Percentiles rank a stretch among this genome's conserved stretches.
Conservation (phyloP, 2,113 vertebrate species). For the Calonectris borealis region DNA sequence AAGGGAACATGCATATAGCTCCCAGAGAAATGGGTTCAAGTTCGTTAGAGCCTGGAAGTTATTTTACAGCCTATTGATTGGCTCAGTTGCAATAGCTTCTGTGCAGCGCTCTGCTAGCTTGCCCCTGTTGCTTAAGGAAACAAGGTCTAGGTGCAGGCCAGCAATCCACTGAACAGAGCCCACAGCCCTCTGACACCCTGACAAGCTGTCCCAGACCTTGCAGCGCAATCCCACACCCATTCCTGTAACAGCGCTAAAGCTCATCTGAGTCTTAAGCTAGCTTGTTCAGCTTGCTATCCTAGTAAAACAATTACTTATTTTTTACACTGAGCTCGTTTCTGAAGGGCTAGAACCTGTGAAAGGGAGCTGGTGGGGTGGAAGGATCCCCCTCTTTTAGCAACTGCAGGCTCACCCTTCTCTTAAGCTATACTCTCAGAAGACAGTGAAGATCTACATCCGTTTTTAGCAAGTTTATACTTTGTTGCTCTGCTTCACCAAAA, state of each 20-base stretch:
- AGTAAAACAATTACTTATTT: neutral
- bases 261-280: neutral
- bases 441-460: neutral
- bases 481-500: neutral
- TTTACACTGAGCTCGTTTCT: neutral
- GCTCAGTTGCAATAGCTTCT: neutral
- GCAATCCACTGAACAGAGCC: neutral
- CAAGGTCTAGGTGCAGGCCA: neutral
- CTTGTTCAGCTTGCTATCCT: neutral
- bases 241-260: neutral
- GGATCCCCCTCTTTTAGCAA: neutral
- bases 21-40: neutral
- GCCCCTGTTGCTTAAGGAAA: neutral
- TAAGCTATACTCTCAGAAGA: neutral
- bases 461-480: neutral
- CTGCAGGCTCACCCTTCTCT: neutral
- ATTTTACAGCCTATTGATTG: neutral
- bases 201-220: neutral
- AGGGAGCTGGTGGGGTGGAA: neutral
- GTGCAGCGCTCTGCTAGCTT: neutral
- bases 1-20: neutral
- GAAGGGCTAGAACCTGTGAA: neutral
- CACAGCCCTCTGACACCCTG: neutral
- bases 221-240: accelerated
- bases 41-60: neutral